phyloP scores from a whole-genome alignment of 1,140 invertebrate species.

The Spodoptera litura region DNA sequence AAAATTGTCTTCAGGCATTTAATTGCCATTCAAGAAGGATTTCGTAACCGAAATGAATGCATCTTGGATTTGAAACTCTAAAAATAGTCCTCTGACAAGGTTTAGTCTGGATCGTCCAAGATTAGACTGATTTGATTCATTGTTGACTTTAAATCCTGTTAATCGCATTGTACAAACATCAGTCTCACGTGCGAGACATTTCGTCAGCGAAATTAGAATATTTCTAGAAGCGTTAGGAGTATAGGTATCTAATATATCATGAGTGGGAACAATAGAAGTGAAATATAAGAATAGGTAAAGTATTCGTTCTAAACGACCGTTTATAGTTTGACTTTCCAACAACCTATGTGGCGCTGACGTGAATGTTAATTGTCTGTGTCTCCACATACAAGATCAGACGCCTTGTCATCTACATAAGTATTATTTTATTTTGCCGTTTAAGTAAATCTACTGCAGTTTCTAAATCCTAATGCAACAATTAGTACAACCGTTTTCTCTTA shows the following conservation, averaged over 20 bases:
- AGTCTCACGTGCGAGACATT: no score
- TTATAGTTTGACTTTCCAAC: conserved; percentile 39
- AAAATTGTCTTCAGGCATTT: no score
- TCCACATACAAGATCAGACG: conserved; percentile 16
- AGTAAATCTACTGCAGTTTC: not conserved
- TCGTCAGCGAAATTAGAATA: no score
- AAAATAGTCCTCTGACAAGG: no score
- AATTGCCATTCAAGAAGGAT: no score
- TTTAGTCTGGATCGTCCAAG: no score
- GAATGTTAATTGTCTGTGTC: conserved; percentile 35
- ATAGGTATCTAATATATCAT: not conserved
- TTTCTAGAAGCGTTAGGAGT: not conserved
- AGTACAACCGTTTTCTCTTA: not conserved
- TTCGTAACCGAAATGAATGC: no score
- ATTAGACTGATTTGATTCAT: no score
- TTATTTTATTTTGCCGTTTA: conserved; percentile 5
- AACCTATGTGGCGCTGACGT: conserved; percentile 5
- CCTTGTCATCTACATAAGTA: not conserved
- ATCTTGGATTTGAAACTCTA: no score
- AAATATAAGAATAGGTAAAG: conserved; percentile 14
- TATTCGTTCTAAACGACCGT: conserved; percentile 8
- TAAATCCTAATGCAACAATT: not conserved
- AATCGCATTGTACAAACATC: no score
- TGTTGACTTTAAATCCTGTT: no score
- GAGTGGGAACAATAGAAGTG: not conserved